phyloP scores from a whole-genome alignment of 2,797 vertebrate species.

The Hoplostethus mediterraneus region DNA sequence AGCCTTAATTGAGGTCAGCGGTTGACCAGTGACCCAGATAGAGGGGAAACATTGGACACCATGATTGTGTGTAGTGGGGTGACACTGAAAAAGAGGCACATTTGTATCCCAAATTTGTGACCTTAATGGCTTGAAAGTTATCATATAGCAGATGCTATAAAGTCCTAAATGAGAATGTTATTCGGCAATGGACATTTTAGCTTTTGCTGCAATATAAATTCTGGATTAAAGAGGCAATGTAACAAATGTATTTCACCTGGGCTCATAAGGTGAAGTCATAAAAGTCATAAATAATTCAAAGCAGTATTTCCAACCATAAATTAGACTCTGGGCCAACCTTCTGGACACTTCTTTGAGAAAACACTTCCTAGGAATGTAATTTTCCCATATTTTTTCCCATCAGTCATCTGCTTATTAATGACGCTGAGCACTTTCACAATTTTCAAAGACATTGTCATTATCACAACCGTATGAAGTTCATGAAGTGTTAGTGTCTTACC shows the following conservation, averaged over 20 bases:
- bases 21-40: constrained; percentile 51
- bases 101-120: neutral
- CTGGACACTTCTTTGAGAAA: too few relatives aligned
- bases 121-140: neutral
- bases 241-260: too few relatives aligned
- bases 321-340: too few relatives aligned
- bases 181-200: neutral
- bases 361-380: too few relatives aligned
- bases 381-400: too few relatives aligned
- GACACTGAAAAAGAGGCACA: neutral
- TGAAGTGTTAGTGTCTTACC: constrained; percentile 77
- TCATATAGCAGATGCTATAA: neutral
- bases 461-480: neutral
- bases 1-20: constrained; percentile 37
- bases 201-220: neutral
- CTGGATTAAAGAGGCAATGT: too few relatives aligned
- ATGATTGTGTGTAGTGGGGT: neutral
- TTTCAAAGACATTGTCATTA: neutral
- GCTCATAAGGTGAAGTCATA: too few relatives aligned
- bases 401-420: too few relatives aligned
- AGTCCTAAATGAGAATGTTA: neutral
- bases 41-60: constrained; percentile 3
- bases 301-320: too few relatives aligned
- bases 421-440: too few relatives aligned
- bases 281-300: too few relatives aligned